A percentile compares a stretch with the other conserved stretches of the same genome.
Conservation (phyloP, 2,113 vertebrate genomes). For the Xiphophorus hellerii region DNA sequence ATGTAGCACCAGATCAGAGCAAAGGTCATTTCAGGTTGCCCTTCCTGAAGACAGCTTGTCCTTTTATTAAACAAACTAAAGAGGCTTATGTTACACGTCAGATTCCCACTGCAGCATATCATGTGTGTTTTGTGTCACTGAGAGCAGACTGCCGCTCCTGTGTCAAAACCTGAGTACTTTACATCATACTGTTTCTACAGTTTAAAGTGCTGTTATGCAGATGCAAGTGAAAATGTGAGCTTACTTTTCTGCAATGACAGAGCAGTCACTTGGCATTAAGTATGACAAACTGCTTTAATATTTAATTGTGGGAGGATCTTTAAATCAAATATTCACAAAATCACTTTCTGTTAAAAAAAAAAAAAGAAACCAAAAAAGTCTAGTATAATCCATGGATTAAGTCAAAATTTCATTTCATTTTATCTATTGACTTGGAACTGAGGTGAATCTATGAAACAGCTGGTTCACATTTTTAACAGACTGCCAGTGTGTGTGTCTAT, state of each 20-base stretch:
- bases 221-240: not conserved
- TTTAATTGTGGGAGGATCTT: not conserved
- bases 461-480: not conserved
- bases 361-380: not conserved
- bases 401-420: not conserved
- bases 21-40: not conserved
- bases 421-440: not conserved
- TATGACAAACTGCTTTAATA: not conserved
- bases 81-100: not conserved
- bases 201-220: not conserved
- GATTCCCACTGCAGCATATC: not conserved
- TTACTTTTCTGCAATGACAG: not conserved
- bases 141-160: not conserved
- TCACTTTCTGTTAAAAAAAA: not conserved
- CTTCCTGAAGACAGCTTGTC: no score
- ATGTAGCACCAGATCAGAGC: not conserved
- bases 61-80: not conserved
- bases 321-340: not conserved
- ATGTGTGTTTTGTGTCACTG: not conserved
- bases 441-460: not conserved
- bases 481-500: not conserved
- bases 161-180: not conserved
- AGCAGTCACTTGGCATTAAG: not conserved
- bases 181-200: not conserved
- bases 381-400: not conserved